These are phyloP conservation scores for Aspidoscelis tigris DNA, from an alignment of 2,113 vertebrate genomes.

Conservation along the genomic window DNA sequence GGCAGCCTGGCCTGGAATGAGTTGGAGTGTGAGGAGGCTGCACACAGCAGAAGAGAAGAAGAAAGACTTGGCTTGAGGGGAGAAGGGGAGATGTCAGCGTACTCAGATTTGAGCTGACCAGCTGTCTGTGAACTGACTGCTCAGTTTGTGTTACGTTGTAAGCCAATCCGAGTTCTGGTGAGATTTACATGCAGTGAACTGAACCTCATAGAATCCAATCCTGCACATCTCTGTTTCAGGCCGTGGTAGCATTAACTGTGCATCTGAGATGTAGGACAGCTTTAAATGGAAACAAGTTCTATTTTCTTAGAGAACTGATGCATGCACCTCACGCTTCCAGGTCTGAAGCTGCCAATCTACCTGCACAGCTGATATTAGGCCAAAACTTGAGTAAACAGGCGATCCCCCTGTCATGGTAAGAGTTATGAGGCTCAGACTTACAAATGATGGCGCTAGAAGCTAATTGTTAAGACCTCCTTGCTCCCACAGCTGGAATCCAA, in stretches of 20 bases:
- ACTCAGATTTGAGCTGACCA: no score
- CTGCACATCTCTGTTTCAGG: not conserved
- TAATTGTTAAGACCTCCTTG: accelerated
- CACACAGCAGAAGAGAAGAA: no score
- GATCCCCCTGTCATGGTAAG: not conserved
- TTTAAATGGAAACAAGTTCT: not conserved
- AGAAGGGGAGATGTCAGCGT: no score
- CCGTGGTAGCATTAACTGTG: no score
- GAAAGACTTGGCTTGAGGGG: no score
- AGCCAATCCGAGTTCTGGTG: no score
- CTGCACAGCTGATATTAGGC: not conserved
- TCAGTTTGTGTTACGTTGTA: no score
- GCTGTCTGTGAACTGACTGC: no score
- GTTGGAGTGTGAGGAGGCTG: no score
- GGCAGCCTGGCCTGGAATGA: no score
- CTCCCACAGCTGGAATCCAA: conserved; percentile 86
- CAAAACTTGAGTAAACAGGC: not conserved
- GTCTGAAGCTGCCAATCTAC: not conserved
- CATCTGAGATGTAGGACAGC: not conserved
- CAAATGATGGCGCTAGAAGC: not conserved
- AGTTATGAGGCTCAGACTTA: no score
- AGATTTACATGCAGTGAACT: no score
- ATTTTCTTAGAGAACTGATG: not conserved
- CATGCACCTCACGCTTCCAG: not conserved
- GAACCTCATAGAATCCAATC: not conserved